Percentiles rank a stretch among this genome's conserved stretches.
Conservation (phyloP, 2,797 vertebrate genomes). For the Synaphobranchus kaupii region DNA sequence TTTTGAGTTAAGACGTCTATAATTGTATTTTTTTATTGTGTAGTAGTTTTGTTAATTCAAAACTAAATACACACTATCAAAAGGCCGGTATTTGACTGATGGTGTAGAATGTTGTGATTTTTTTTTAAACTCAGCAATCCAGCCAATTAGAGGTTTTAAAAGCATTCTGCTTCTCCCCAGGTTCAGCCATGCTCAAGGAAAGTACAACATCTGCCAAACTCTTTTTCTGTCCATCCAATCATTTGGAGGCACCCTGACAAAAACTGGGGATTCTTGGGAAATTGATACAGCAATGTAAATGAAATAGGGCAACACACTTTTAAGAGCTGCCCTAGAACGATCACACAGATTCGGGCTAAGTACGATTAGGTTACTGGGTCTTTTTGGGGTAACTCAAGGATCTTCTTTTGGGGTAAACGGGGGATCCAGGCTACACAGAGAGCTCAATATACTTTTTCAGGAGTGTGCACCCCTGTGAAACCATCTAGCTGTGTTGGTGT, state of each 20-base stretch:
- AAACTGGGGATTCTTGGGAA: not conserved
- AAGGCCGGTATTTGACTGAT: not conserved
- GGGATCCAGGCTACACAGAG: not conserved
- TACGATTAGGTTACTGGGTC: not conserved
- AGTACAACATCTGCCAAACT: constrained; percentile 5
- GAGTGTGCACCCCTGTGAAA: not conserved
- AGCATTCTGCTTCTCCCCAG: not conserved
- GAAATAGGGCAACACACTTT: not conserved
- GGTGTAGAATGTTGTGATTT: not conserved
- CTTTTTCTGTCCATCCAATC: not conserved
- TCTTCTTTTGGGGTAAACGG: not conserved
- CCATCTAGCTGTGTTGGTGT: not conserved
- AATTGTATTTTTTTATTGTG: no score
- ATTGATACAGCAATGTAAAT: not conserved
- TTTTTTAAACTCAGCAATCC: constrained; percentile 2
- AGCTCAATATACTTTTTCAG: not conserved
- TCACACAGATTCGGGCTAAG: not conserved
- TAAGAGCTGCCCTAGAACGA: not conserved
- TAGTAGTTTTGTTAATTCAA: no score
- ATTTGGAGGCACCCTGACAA: not conserved
- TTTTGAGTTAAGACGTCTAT: no score
- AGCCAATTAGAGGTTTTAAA: constrained; percentile 20
- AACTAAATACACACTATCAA: no score
- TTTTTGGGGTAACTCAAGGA: not conserved
- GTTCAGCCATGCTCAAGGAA: constrained; percentile 5